Base-by-base conservation (phyloP, 2,797 vertebrate species). In the Alca torda region DNA sequence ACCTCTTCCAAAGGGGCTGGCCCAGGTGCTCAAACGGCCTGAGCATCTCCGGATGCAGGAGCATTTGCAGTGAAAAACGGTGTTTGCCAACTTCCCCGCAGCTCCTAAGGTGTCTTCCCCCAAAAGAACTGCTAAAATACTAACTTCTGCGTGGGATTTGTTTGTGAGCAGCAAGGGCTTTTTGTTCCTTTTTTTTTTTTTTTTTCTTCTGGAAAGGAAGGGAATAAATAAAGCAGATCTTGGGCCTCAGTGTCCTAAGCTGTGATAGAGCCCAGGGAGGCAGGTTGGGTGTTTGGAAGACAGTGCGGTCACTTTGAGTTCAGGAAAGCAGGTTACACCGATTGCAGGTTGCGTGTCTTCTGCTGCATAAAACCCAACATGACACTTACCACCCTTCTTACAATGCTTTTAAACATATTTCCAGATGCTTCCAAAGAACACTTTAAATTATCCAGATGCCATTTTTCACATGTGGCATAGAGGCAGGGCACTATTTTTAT, bases 371-470 rank as follows among this genome's bases (percentile, higher is more conserved):
- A 93, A 84, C 53, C 87, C 64, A 79, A 72, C 48, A 11, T 16
- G 84, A 85, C 87, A 56, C 76, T 84, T 63, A 73, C 68, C 30
- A 4, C 84, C 79, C 60, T 33, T 46, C 82, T 65, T 59, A 89
- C 61, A 79, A 53, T 3, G 68, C 91, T 60, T 77, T 79, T 65
- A 77, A 70, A 63, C 31, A 4, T 7, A 54, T 70, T 95, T 82
- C 86, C 88, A 93, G 72, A 70, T 54, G 72, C 64, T 96, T 54
- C 87, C 75, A 83, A 63, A 91, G 91, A 87, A 54, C 33, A 8
- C 26, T 57, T 73, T 65, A 37, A 86, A 76, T 93, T 91, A 89
- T 54, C 89, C 87, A 74, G 23, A 21, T 24, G 35, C 37, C 50
- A 6, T 63, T 95, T 85, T 37, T 45, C 89, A 54, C 46, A 11